phyloP scores from a whole-genome alignment of 2,797 vertebrate genomes.

The Catostomus latipinnis region DNA sequence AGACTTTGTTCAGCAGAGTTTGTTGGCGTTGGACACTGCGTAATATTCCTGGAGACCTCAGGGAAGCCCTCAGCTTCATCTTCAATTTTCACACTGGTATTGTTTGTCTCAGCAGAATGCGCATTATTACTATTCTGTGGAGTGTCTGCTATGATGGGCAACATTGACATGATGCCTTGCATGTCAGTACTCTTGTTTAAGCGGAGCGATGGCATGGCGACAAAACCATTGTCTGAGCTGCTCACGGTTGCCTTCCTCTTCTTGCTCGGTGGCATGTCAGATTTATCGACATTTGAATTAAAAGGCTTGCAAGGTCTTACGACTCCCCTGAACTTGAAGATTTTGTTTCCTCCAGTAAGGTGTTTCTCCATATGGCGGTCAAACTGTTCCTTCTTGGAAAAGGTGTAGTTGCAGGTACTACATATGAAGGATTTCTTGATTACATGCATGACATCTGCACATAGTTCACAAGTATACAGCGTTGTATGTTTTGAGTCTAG shows the following conservation, averaged over 20 bases:
- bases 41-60: slow-evolving; percentile 70
- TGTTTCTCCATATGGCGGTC: slow-evolving; percentile 99
- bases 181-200: slow-evolving; percentile 67
- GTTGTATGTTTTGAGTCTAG: slow-evolving; percentile 92
- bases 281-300: slow-evolving; percentile 73
- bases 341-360: slow-evolving; percentile 83
- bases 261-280: slow-evolving; percentile 79
- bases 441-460: slow-evolving; percentile 95
- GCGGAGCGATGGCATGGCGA: slow-evolving; percentile 65
- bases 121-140: slow-evolving; percentile 64
- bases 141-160: slow-evolving; percentile 69
- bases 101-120: slow-evolving; percentile 61
- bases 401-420: slow-evolving; percentile 98
- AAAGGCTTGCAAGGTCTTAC: slow-evolving; percentile 80
- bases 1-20: slow-evolving; percentile 68
- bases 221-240: slow-evolving; percentile 71
- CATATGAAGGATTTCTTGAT: slow-evolving; percentile 98
- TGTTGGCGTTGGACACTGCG: slow-evolving; percentile 67
- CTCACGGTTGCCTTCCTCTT: slow-evolving; percentile 77
- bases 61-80: slow-evolving; percentile 79
- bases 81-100: slow-evolving; percentile 78
- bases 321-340: slow-evolving; percentile 91
- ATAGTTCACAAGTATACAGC: slow-evolving; percentile 94
- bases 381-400: slow-evolving; percentile 98
- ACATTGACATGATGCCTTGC: slow-evolving; percentile 63